These are phyloP conservation scores for Nomada ruficornis DNA, from an alignment of 2,888 invertebrate species.

Conservation along the genomic window DNA sequence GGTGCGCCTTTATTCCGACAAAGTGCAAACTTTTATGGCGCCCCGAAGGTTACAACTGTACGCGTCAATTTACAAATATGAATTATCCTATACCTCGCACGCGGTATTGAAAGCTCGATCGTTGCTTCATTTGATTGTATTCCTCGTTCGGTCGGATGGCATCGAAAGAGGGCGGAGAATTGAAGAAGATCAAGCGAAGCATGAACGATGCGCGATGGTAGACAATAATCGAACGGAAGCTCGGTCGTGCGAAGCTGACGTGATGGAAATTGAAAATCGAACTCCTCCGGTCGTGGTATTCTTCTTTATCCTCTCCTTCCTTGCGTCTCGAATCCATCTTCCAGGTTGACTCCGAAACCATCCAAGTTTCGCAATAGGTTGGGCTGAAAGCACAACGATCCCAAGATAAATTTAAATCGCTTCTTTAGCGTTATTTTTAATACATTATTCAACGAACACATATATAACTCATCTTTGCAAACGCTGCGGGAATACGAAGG, in stretches of 20 bases:
- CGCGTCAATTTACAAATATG: slow-evolving; percentile 18
- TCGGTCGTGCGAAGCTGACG: slow-evolving; percentile 64
- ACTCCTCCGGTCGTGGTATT: slow-evolving; percentile 32
- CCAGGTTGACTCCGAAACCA: background rate
- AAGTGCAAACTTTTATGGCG: slow-evolving; percentile 12
- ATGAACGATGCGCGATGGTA: background rate
- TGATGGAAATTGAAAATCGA: slow-evolving; percentile 79
- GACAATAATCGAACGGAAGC: slow-evolving; percentile 33
- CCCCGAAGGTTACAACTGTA: background rate
- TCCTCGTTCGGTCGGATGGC: background rate
- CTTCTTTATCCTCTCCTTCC: slow-evolving; percentile 1
- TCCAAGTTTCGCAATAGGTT: background rate
- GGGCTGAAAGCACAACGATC: background rate
- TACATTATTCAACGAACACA: background rate
- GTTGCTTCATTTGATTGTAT: background rate
- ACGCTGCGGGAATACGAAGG: no score
- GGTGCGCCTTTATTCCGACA: slow-evolving; percentile 22
- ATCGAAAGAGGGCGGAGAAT: background rate
- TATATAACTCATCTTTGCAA: no score
- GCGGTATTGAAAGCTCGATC: background rate
- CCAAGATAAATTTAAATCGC: background rate
- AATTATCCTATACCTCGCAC: background rate
- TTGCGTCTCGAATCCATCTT: background rate
- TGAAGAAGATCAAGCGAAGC: background rate
- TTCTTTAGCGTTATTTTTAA: background rate